Evolutionary conservation across 2,888 invertebrate genomes (phyloP), one percentile per base, ranked within the genome.

Genomic region (Troides helena): DNA sequence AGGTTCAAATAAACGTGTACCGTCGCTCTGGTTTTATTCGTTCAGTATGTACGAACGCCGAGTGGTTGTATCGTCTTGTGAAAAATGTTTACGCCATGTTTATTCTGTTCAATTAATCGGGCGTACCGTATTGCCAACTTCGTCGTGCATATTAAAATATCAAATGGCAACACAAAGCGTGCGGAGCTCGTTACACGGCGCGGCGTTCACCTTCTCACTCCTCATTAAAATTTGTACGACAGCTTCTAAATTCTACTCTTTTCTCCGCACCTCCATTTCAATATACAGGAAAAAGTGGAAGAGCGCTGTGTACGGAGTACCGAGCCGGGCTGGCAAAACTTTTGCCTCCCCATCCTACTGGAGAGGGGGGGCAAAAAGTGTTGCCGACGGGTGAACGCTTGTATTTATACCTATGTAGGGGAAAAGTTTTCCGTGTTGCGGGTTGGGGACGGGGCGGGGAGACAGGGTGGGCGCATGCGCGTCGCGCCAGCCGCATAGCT

Each of bases 341-440:
- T 93, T 92, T 90, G 82, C 89, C 88, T 74, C 87, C 90, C 85
- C 84, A 81, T 79, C 81, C 86, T 85, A 86, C 82, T 76, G 53
- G 18, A 53, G 50, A 50, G 53, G 83, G 91, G 90, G 83, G 91
- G 91, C 90, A 91, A 92, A 92, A 92, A 92, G 92, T 91, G 90
- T 90, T 90, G 89, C 90, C 90, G 90, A 86, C 90, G 89, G 91
- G 90, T 87, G 89, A 87, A 85, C 82, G 83, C 82, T 82, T 79
- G 81, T 87, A 85, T 82, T 86, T 92, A 89, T 92, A 92, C 88
- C 88, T 92, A 88, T 92, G 90, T 92, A 77, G 81, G 88, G 88
- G 90, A 92, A 92, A 92, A 92, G 92, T 92, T 92, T 92, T 92
- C 90, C 92, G 90, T 92, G 91, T 92, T 91, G 91, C 92, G 91